A percentile compares a stretch with the other conserved stretches of the same genome.
phyloP scores from a whole-genome alignment of 2,797 vertebrate species.

The Vespertilio murinus region DNA sequence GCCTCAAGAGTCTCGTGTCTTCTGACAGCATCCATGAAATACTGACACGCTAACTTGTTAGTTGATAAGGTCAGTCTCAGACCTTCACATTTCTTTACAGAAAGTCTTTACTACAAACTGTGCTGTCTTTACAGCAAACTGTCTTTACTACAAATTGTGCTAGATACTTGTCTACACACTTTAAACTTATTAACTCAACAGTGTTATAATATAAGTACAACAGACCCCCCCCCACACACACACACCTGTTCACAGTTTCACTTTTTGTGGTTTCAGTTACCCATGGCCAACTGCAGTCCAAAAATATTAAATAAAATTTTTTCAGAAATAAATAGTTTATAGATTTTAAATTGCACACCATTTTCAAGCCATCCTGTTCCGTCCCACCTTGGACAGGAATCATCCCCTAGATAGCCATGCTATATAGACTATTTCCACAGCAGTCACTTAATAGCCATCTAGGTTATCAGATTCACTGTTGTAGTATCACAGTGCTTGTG shows the following conservation, averaged over 20 bases:
- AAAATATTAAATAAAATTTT: background rate
- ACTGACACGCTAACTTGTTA: background rate
- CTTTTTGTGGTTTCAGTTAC: background rate
- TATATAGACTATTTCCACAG: background rate
- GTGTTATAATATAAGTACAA: background rate
- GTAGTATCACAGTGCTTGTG: background rate
- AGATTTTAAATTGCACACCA: background rate
- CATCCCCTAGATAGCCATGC: background rate
- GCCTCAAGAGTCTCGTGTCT: background rate
- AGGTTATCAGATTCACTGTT: background rate
- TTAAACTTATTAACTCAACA: background rate
- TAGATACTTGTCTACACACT: background rate
- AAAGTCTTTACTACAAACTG: background rate
- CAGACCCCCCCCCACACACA: background rate
- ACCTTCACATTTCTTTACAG: background rate
- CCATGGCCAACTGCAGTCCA: background rate
- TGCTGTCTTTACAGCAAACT: background rate
- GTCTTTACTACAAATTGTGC: background rate
- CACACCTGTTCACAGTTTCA: background rate
- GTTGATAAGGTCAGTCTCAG: background rate
- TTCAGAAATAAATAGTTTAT: background rate
- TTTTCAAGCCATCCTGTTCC: background rate
- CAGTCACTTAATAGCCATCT: background rate
- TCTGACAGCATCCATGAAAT: background rate
- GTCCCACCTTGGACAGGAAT: background rate